Percentiles rank a stretch among this genome's conserved stretches.
phyloP scores from a whole-genome alignment of 2,797 vertebrate species.

The Neosilurus hyrtlii region DNA sequence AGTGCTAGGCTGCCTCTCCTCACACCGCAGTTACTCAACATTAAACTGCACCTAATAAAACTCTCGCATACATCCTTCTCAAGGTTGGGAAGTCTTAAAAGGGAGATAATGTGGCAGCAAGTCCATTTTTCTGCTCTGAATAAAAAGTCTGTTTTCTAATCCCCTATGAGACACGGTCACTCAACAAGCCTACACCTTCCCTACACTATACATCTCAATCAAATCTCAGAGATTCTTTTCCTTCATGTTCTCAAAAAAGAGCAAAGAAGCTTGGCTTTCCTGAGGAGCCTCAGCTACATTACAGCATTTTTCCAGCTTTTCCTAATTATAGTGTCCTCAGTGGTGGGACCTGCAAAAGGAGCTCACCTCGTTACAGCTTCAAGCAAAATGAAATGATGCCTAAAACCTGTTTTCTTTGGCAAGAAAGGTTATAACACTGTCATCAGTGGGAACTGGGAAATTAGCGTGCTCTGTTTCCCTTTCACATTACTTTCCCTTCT shows the following conservation, averaged over 20 bases:
- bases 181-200: constrained; percentile 9
- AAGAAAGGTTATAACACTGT: constrained; percentile 46
- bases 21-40: constrained; percentile 65
- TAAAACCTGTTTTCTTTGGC: constrained; percentile 53
- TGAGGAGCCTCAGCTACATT: neutral
- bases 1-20: constrained; percentile 47
- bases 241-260: neutral
- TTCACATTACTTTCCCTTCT: constrained; percentile 41
- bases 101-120: constrained; percentile 26
- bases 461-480: constrained; percentile 51
- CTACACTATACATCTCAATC: constrained; percentile 3
- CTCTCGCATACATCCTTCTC: constrained; percentile 54
- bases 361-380: constrained; percentile 37
- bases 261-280: neutral
- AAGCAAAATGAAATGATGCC: constrained; percentile 45
- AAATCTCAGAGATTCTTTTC: neutral
- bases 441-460: constrained; percentile 47
- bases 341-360: constrained; percentile 42
- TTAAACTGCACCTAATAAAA: constrained; percentile 67
- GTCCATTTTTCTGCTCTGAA: constrained; percentile 24
- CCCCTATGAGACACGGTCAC: neutral
- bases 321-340: constrained; percentile 28
- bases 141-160: constrained; percentile 11
- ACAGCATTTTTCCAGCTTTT: constrained; percentile 15
- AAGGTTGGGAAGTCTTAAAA: constrained; percentile 28